Percentiles rank a stretch among this genome's conserved stretches.
phyloP scores from a whole-genome alignment of 1,140 invertebrate species.

The Panagrolaimus sp. region DNA sequence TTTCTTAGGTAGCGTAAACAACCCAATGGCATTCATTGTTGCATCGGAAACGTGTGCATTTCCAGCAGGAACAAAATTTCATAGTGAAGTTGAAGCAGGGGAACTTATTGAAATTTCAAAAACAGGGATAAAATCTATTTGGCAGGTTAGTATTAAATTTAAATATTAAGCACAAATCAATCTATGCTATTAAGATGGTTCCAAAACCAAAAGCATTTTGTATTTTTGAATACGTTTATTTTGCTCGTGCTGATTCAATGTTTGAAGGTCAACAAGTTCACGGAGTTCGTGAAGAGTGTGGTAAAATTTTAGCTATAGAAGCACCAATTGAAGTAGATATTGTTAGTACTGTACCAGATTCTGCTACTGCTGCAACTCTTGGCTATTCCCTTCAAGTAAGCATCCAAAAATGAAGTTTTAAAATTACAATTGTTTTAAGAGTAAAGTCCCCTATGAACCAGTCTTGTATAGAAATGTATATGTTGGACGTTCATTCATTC shows the following conservation, averaged over 20 bases:
- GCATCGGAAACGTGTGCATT: slow-evolving; percentile 94
- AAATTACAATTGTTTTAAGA: slow-evolving; percentile 65
- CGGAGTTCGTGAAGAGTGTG: slow-evolving; percentile 82
- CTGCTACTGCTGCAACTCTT: slow-evolving; percentile 86
- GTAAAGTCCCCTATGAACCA: slow-evolving; percentile 79
- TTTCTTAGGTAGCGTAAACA: slow-evolving; percentile 14
- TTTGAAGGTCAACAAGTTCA: slow-evolving; percentile 88
- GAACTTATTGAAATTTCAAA: slow-evolving; percentile 87
- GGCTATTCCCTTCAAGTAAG: slow-evolving; percentile 77
- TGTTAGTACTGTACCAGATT: slow-evolving; percentile 91
- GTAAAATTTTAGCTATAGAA: slow-evolving; percentile 79
- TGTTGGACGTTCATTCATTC: slow-evolving; percentile 92
- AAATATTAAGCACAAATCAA: too few species aligned
- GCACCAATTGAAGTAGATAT: slow-evolving; percentile 82
- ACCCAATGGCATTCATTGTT: slow-evolving; percentile 77
- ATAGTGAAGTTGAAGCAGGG: slow-evolving; percentile 76
- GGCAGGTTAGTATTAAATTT: slow-evolving; percentile 35
- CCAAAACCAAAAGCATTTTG: slow-evolving; percentile 75
- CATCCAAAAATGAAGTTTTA: slow-evolving; percentile 87
- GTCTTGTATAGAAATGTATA: slow-evolving; percentile 93
- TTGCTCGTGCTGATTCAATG: slow-evolving; percentile 84
- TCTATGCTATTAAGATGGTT: slow-evolving; percentile 43
- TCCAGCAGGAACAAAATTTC: slow-evolving; percentile 70
- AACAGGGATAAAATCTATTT: slow-evolving; percentile 63
- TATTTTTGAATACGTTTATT: slow-evolving; percentile 98